These are phyloP conservation scores for Lymantria dispar DNA, from an alignment of 2,888 invertebrate species.

Conservation along the genomic window DNA sequence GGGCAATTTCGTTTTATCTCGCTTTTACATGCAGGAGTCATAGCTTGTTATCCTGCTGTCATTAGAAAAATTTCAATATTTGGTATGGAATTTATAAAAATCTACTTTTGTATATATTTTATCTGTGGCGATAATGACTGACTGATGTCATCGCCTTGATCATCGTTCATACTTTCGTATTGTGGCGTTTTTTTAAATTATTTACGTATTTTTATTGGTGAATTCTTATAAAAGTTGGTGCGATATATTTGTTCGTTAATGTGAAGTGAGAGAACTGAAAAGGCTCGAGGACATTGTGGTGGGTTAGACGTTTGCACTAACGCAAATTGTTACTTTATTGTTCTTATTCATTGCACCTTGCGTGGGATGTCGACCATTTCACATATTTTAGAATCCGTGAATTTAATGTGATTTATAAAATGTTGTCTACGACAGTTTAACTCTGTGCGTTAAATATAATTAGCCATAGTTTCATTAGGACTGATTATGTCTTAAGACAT, in stretches of 20 bases:
- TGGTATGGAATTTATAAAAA: too few relatives aligned
- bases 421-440: background rate
- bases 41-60: too few relatives aligned
- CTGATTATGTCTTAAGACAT: background rate
- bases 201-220: conserved; percentile 9
- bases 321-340: conserved; percentile 42
- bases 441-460: background rate
- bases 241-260: conserved; percentile 11
- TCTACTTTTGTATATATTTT: background rate
- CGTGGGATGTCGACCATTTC: conserved; percentile 68
- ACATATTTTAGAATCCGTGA: conserved; percentile 23
- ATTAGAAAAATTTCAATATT: too few relatives aligned
- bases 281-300: conserved; percentile 52
- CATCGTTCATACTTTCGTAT: conserved; percentile 23
- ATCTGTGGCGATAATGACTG: conserved; percentile 30
- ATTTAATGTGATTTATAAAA: background rate
- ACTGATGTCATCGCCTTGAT: conserved; percentile 58
- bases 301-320: conserved; percentile 39
- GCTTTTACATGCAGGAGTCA: too few relatives aligned
- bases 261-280: conserved; percentile 19
- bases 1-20: too few relatives aligned
- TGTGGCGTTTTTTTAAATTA: conserved; percentile 32
- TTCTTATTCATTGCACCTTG: conserved; percentile 56
- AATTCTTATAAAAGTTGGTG: conserved; percentile 16
- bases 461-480: background rate